Base-by-base conservation (phyloP, 2,113 vertebrate genomes). In the Antigone vipio region DNA sequence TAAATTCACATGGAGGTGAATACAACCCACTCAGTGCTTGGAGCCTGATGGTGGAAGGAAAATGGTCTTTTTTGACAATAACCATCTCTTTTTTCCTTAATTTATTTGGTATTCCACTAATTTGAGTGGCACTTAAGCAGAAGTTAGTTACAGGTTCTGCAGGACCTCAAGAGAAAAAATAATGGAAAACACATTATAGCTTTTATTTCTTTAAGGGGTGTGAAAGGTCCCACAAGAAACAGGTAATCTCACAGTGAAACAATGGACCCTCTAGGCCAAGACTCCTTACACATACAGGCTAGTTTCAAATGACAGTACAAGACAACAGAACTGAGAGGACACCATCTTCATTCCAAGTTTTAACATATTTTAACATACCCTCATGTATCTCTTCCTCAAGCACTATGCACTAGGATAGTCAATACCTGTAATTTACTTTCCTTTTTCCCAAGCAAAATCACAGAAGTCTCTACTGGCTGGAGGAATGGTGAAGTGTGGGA, bases 171-270 rank as follows among this genome's bases (percentile, higher is more conserved):
- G 35, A 93, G 17, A 84, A 89, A 66, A 75, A 84, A 6, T 2
- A 14, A 49, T 1, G 2, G 38, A 63, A 81, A 83, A 55, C 6
- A 74, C 1, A 2, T 8, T 53, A 27, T 0, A 56, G 11, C n/a
- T 90, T 85, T 81, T 66, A 34, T 47, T 80, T 84, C 44, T 88
- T 82, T 24, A 93, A n/a, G 5, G n/a, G 7, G 10, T 52, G 11
- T 17, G 29, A 72, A 68, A 89, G 34, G 12, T 79, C 66, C 24
- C 44, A 72, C 7, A 68, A 64, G 29, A 44, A 89, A 78, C 12
- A 47, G 6, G 4, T 0, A 1, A 59, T 23, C 30, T n/a, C 59
- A 38, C 18, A 63, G 47, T 16, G 30, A 76, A 35, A 66, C 13
- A 84, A 75, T 0, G 1, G 22, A 42, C 9, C 44, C 11, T 56